Conservation (phyloP, 2,797 vertebrate genomes). For the Galagoides demidoff region DNA sequence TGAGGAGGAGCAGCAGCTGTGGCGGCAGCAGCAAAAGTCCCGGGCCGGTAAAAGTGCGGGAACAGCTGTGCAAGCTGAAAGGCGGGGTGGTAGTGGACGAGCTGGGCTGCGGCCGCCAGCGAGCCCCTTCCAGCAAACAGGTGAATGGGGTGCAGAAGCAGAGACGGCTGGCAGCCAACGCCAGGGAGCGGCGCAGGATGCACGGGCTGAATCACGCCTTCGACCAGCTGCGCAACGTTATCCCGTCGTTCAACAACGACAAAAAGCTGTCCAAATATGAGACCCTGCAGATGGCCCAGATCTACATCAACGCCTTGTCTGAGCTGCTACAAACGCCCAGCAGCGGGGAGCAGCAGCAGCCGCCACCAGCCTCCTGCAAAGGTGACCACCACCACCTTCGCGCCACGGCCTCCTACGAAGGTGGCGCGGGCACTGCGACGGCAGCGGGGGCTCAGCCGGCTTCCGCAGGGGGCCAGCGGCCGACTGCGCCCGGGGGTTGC, state of each 20-base stretch:
- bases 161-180: conserved; percentile 95
- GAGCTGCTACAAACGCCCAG: conserved; percentile 91
- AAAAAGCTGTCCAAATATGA: conserved; percentile 99
- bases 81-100: conserved; percentile 87
- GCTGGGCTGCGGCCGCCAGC: conserved; percentile 88
- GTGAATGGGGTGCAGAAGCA: conserved; percentile 93
- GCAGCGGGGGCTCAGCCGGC: background rate
- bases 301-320: conserved; percentile 97
- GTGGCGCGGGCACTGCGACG: background rate
- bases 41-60: conserved; percentile 70
- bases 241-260: conserved; percentile 97
- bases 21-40: conserved; percentile 82
- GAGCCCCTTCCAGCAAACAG: conserved; percentile 89
- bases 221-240: conserved; percentile 97
- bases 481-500: conserved; percentile 80
- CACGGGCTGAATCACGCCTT: conserved; percentile 98
- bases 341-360: conserved; percentile 67
- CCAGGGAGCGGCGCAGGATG: conserved; percentile 96
- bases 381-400: conserved; percentile 77
- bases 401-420: conserved; percentile 75
- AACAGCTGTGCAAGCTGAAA: conserved; percentile 78
- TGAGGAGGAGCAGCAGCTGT: conserved; percentile 65
- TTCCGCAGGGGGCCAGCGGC: conserved; percentile 54
- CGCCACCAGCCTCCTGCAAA: conserved; percentile 72
- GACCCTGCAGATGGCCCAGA: conserved; percentile 98